Evolutionary conservation across 2,888 invertebrate species (phyloP).

Genomic region (Xestia c-nigrum): DNA sequence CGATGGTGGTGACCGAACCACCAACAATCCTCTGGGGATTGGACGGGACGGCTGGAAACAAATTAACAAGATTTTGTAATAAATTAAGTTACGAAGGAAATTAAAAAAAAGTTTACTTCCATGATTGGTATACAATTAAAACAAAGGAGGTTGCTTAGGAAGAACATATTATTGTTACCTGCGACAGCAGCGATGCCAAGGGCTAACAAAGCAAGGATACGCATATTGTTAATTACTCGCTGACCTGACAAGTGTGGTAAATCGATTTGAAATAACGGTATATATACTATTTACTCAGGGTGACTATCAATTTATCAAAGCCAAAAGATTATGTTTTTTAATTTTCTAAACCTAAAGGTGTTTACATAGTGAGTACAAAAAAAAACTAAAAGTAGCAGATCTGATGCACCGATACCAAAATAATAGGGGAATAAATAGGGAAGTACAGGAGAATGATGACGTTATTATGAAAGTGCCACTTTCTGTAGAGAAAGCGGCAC

Average conservation of each 20-base stretch:
- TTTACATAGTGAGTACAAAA: constrained; percentile 13
- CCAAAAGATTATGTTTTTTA: neutral
- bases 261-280: neutral
- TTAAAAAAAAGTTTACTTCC: neutral
- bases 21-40: constrained; percentile 70
- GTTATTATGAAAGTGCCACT: neutral
- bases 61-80: neutral
- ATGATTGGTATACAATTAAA: neutral
- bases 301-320: neutral
- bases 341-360: constrained; percentile 5
- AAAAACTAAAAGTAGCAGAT: neutral
- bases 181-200: constrained; percentile 39
- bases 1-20: constrained; percentile 68
- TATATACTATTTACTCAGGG: constrained; percentile 3
- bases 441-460: no score
- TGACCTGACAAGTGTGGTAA: constrained; percentile 12
- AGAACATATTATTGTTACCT: constrained; percentile 5
- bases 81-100: neutral
- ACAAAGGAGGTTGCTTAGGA: neutral
- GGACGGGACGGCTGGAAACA: constrained; percentile 53
- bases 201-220: constrained; percentile 30
- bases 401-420: no score
- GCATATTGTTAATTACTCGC: constrained; percentile 15
- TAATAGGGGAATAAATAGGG: no score
- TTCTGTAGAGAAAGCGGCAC: no score